These are phyloP conservation scores for Eristalis tenax DNA, from an alignment of 2,888 invertebrate genomes.

Conservation along the genomic window DNA sequence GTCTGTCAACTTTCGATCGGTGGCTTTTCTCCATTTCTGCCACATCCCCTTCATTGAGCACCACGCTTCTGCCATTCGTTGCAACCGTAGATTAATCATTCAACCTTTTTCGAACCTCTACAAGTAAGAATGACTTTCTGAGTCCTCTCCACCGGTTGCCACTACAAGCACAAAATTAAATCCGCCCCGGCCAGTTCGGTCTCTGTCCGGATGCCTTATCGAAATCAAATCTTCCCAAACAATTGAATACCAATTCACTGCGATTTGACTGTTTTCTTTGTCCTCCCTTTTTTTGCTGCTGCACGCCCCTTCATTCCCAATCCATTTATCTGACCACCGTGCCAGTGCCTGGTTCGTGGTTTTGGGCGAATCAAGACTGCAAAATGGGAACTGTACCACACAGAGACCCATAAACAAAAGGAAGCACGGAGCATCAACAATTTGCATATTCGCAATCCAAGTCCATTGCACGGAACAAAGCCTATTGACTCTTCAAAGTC, in stretches of 20 bases:
- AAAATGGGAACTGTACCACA: not conserved
- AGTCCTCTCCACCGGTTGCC: not conserved
- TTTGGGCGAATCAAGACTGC: not conserved
- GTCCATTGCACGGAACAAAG: slow-evolving; percentile 17
- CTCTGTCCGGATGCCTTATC: not conserved
- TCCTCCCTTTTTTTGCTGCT: not conserved
- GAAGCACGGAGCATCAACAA: not conserved
- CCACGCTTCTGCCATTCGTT: not conserved
- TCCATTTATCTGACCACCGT: not conserved
- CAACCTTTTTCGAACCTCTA: not conserved
- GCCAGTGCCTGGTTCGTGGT: not conserved
- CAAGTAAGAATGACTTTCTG: not conserved
- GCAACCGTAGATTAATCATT: not conserved
- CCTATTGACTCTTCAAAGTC: slow-evolving; percentile 13
- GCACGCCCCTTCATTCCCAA: not conserved
- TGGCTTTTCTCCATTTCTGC: not conserved
- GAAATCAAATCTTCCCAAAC: not conserved
- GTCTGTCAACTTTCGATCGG: not conserved
- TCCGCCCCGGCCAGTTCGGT: not conserved
- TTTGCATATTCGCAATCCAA: slow-evolving; percentile 22
- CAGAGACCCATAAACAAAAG: not conserved
- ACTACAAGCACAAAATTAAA: not conserved
- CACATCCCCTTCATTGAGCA: not conserved
- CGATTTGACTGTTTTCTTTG: not conserved
- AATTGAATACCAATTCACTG: slow-evolving; percentile 5